Evolutionary conservation across 2,113 vertebrate species (phyloP).

Genomic region (Ondatra zibethicus): DNA sequence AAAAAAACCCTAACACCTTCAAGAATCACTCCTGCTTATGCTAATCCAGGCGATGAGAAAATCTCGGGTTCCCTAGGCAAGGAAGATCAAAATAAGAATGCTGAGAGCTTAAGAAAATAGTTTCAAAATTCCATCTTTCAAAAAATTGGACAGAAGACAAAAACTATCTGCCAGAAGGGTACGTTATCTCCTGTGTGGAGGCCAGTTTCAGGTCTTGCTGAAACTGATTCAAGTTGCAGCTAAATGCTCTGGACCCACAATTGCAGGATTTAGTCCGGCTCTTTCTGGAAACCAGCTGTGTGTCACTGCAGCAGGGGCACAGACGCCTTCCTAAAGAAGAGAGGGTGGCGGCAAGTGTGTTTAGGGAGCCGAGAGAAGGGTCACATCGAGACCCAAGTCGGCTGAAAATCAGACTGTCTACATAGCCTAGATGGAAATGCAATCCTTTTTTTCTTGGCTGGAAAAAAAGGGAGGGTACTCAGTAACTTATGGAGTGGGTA

Average conservation of each 20-base stretch:
- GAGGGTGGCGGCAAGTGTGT: background rate
- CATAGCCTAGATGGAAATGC: background rate
- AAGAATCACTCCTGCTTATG: background rate
- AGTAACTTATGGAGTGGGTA: background rate
- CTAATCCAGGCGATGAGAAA: background rate
- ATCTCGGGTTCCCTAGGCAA: background rate
- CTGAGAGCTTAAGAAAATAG: background rate
- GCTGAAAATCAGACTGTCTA: background rate
- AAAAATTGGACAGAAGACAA: background rate
- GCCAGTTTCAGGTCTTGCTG: fast-evolving
- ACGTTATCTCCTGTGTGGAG: background rate
- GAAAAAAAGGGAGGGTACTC: background rate
- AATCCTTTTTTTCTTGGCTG: background rate
- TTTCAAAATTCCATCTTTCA: conserved; percentile 62
- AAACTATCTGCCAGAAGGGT: background rate
- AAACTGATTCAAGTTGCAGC: fast-evolving
- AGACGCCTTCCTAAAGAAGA: background rate
- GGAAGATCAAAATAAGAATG: background rate
- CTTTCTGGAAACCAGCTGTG: background rate
- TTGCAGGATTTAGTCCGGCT: background rate
- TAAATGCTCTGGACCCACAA: background rate
- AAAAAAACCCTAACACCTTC: background rate
- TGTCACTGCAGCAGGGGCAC: background rate
- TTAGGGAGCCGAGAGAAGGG: background rate
- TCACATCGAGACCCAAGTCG: background rate